Conservation (phyloP, 2,888 invertebrate genomes). For the Lathronympha strigana region DNA sequence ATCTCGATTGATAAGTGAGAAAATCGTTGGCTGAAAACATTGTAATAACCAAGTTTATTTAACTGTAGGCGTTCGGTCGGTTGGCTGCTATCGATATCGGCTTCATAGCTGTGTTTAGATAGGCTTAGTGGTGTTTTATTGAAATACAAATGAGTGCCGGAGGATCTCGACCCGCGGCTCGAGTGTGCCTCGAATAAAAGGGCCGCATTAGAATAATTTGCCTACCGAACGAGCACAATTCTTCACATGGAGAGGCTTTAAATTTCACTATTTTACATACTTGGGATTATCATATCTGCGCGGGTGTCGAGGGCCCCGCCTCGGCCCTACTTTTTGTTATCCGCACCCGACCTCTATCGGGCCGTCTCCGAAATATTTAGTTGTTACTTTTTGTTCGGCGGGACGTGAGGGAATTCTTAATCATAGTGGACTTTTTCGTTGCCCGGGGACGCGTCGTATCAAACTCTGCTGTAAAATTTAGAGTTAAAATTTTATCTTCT, state of each 20-base stretch:
- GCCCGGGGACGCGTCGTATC: slow-evolving; percentile 52
- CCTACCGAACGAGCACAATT: slow-evolving; percentile 78
- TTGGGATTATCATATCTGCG: slow-evolving; percentile 82
- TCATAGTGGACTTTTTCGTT: slow-evolving; percentile 62
- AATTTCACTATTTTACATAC: slow-evolving; percentile 84
- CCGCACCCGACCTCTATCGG: slow-evolving; percentile 80
- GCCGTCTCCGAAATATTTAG: slow-evolving; percentile 81
- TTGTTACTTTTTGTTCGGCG: slow-evolving; percentile 81
- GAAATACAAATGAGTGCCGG: slow-evolving; percentile 81
- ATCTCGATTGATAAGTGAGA: slow-evolving; percentile 64
- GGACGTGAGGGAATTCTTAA: slow-evolving; percentile 81
- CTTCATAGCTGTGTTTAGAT: slow-evolving; percentile 78
- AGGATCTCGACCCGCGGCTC: slow-evolving; percentile 67
- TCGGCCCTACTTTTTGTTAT: slow-evolving; percentile 77
- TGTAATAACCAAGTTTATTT: slow-evolving; percentile 60
- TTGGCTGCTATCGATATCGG: slow-evolving; percentile 51
- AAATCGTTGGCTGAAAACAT: slow-evolving; percentile 63
- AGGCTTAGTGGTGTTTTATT: slow-evolving; percentile 81
- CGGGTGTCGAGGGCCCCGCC: slow-evolving; percentile 69
- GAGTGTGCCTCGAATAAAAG: slow-evolving; percentile 82
- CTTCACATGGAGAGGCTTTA: slow-evolving; percentile 84
- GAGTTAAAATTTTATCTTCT: neutral
- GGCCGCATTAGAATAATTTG: slow-evolving; percentile 83
- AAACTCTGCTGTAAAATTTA: slow-evolving; percentile 47
- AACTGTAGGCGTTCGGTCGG: slow-evolving; percentile 52